Conservation (phyloP, 2,888 invertebrate genomes). For the Dicyrtoma fusca region DNA sequence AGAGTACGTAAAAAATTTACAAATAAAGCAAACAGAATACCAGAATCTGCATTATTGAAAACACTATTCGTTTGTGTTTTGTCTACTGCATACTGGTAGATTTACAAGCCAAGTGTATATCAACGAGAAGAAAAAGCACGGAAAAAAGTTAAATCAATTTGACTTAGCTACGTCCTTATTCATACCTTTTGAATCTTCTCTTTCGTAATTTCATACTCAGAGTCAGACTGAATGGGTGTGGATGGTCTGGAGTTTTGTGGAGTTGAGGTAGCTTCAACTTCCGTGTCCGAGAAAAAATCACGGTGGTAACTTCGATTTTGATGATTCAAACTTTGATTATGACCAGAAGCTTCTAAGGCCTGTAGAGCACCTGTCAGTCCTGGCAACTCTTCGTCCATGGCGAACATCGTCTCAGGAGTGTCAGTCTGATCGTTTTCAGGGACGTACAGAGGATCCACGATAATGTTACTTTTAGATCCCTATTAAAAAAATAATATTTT, state of each 20-base stretch:
- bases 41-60: too few species aligned
- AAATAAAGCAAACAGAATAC: too few species aligned
- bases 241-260: slow-evolving; percentile 71
- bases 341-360: slow-evolving; percentile 57
- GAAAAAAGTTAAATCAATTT: too few species aligned
- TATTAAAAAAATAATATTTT: slow-evolving; percentile 19
- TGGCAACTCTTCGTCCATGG: slow-evolving; percentile 60
- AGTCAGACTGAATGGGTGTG: slow-evolving; percentile 90
- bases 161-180: background rate
- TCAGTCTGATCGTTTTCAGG: slow-evolving; percentile 57
- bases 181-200: slow-evolving; percentile 52
- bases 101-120: too few species aligned
- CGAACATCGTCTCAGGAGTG: slow-evolving; percentile 53
- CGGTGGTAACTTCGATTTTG: slow-evolving; percentile 53
- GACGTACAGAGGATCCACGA: slow-evolving; percentile 58
- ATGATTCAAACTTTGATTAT: slow-evolving; percentile 47
- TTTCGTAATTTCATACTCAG: slow-evolving; percentile 75
- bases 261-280: slow-evolving; percentile 50
- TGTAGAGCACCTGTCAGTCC: slow-evolving; percentile 62
- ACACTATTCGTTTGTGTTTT: too few species aligned
- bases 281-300: slow-evolving; percentile 56
- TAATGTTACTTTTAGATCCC: slow-evolving; percentile 55
- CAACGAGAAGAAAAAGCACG: too few species aligned
- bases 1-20: too few species aligned
- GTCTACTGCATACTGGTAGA: too few species aligned